Evolutionary conservation across 2,113 vertebrate genomes (phyloP).

Genomic region (Furnarius figulus): DNA sequence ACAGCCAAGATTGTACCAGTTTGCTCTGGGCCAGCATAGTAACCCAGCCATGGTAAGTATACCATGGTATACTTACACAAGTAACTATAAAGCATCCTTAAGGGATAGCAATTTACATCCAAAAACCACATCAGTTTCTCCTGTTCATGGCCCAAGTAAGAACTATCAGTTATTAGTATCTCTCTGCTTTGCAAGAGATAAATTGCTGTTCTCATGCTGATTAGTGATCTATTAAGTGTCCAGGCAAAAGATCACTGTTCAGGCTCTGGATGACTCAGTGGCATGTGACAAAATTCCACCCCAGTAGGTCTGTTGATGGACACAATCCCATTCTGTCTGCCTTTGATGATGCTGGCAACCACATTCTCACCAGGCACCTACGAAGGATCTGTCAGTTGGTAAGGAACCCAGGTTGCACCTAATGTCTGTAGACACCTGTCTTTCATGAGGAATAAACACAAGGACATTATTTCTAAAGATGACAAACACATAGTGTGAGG

Average conservation of each 20-base stretch:
- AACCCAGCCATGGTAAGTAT: neutral
- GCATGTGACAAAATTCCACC: rapidly evolving
- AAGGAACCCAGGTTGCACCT: neutral
- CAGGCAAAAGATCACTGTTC: neutral
- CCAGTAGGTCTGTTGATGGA: neutral
- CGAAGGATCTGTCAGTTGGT: rapidly evolving
- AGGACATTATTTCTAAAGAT: neutral
- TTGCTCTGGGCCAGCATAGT: neutral
- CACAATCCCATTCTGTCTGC: rapidly evolving
- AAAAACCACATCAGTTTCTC: neutral
- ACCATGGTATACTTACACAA: neutral
- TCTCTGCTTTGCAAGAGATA: rapidly evolving
- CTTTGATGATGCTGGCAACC: neutral
- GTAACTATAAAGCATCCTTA: neutral
- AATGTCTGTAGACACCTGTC: rapidly evolving
- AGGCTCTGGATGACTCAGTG: rapidly evolving
- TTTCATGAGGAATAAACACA: neutral
- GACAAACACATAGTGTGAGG: neutral
- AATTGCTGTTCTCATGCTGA: rapidly evolving
- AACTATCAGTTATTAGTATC: neutral
- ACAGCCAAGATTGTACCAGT: neutral
- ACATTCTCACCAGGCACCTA: neutral
- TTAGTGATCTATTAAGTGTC: rapidly evolving
- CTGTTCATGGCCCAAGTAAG: neutral
- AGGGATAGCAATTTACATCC: neutral